Evolutionary conservation across 2,888 invertebrate genomes (phyloP).

Genomic region (Drosophila robusta): DNA sequence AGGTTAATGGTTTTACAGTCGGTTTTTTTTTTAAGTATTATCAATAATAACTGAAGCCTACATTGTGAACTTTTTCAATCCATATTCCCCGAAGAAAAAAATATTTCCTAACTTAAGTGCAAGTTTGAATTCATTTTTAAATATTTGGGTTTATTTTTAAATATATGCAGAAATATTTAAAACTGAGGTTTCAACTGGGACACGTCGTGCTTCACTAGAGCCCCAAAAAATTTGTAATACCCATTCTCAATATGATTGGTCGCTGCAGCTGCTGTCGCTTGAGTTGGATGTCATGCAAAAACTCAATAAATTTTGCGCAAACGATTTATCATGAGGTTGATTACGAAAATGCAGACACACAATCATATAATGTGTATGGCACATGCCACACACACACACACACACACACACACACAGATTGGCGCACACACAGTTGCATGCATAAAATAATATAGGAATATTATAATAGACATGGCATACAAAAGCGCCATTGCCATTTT

Average conservation of each 20-base stretch:
- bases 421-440: conserved; percentile 59
- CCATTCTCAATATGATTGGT: conserved; percentile 41
- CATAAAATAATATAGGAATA: conserved; percentile 78
- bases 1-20: too few relatives aligned
- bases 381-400: conserved; percentile 16
- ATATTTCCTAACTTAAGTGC: too few relatives aligned
- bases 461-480: conserved; percentile 74
- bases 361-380: conserved; percentile 41
- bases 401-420: conserved; percentile 8
- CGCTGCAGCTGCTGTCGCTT: conserved; percentile 54
- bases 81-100: too few relatives aligned
- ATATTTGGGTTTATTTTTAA: neutral
- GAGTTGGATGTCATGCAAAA: conserved; percentile 72
- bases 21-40: too few relatives aligned
- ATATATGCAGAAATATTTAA: neutral
- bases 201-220: too few relatives aligned
- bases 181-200: conserved; percentile 1
- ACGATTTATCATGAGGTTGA: conserved; percentile 83
- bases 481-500: conserved; percentile 72
- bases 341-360: conserved; percentile 79
- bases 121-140: too few relatives aligned
- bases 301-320: conserved; percentile 80
- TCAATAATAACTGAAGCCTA: too few relatives aligned
- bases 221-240: conserved; percentile 8
- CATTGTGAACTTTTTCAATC: too few relatives aligned